phyloP scores from a whole-genome alignment of 2,797 vertebrate genomes.

The Adrianichthys oophorus region DNA sequence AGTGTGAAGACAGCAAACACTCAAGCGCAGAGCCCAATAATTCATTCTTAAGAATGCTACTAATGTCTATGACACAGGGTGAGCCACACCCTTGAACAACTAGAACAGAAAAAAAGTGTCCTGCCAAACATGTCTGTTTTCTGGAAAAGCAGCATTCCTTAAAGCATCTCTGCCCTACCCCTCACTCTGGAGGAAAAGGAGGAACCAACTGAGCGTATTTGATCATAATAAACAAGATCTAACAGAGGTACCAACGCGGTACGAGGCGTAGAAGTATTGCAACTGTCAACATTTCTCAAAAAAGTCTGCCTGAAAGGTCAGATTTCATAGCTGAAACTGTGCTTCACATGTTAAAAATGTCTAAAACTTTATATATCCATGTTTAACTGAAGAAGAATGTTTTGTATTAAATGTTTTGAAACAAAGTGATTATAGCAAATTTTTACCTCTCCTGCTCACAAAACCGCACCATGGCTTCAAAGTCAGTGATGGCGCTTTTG shows the following conservation, averaged over 20 bases:
- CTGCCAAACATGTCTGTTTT: slow-evolving; percentile 43
- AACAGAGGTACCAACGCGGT: too few relatives aligned
- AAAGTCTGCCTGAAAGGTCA: not conserved
- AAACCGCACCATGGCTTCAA: slow-evolving; percentile 89
- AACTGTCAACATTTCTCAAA: too few relatives aligned
- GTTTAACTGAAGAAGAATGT: slow-evolving; percentile 20
- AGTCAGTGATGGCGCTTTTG: slow-evolving; percentile 84
- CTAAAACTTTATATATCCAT: not conserved
- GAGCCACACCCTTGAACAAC: slow-evolving; percentile 30
- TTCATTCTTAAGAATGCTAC: not conserved
- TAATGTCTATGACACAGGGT: not conserved
- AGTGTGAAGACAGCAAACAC: not conserved
- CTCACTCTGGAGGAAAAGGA: slow-evolving; percentile 5
- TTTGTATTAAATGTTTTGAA: not conserved
- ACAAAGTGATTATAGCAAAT: not conserved
- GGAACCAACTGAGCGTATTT: not conserved
- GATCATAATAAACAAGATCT: not conserved
- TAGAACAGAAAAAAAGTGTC: slow-evolving; percentile 12
- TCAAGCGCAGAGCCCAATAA: not conserved
- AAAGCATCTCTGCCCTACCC: slow-evolving; percentile 11
- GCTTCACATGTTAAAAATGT: not conserved
- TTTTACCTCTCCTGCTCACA: slow-evolving; percentile 89
- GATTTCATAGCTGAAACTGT: not conserved
- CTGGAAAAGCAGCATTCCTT: slow-evolving; percentile 48
- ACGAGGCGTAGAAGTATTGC: too few relatives aligned